These are phyloP conservation scores for Mimumesa dahlbomi DNA, from an alignment of 2,888 invertebrate genomes.

Conservation along the genomic window DNA sequence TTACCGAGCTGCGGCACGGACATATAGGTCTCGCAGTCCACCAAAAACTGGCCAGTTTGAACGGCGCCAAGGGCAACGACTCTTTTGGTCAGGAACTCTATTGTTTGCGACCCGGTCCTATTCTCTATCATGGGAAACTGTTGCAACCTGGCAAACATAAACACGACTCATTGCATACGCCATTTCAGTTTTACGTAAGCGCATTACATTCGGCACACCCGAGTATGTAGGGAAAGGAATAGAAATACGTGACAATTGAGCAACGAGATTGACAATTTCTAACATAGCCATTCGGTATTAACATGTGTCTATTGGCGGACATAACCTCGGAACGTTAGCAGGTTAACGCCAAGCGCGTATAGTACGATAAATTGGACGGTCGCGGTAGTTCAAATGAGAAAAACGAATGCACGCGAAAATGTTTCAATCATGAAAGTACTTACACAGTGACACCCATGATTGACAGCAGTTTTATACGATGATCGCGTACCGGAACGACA, in stretches of 20 bases:
- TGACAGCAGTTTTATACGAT: background rate
- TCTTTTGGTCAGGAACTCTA: slow-evolving; percentile 92
- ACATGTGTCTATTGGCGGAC: slow-evolving; percentile 30
- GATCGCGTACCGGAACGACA: background rate
- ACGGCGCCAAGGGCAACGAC: slow-evolving; percentile 92
- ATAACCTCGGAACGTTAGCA: slow-evolving; percentile 42
- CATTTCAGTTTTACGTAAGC: background rate
- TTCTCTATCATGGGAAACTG: slow-evolving; percentile 94
- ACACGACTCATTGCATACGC: background rate
- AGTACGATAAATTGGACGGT: slow-evolving; percentile 2
- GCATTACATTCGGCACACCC: background rate
- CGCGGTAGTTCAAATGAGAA: background rate
- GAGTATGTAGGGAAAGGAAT: background rate
- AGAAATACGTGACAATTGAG: background rate
- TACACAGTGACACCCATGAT: slow-evolving; percentile 86
- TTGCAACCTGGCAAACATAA: slow-evolving; percentile 84
- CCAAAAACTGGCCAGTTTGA: slow-evolving; percentile 94
- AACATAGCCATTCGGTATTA: background rate
- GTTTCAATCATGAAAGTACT: slow-evolving; percentile 68
- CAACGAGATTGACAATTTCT: background rate
- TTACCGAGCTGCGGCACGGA: slow-evolving; percentile 88
- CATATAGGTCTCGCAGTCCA: slow-evolving; percentile 96
- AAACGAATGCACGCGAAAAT: background rate
- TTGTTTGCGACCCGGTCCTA: slow-evolving; percentile 93
- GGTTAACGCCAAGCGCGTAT: background rate